These are phyloP conservation scores for Loxodonta africana DNA, from an alignment of 2,113 vertebrate genomes.

Conservation along the genomic window DNA sequence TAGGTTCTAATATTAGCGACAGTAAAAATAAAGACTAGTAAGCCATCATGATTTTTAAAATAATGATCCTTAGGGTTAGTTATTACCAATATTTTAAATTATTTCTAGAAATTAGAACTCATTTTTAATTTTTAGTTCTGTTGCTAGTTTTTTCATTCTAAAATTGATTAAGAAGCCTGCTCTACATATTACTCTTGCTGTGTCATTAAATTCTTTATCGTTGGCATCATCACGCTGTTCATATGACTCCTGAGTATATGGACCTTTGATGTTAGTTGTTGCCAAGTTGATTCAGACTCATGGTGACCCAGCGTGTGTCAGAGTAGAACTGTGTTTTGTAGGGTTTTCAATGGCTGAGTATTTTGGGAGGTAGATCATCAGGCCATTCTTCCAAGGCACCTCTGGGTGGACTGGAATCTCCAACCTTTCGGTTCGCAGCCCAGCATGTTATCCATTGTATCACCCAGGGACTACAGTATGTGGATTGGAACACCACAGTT, in stretches of 20 bases:
- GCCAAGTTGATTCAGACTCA: neutral
- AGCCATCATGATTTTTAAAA: constrained; percentile 14
- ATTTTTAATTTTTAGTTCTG: constrained; percentile 15
- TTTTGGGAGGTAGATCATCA: neutral
- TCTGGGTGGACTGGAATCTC: neutral
- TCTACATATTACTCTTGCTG: neutral
- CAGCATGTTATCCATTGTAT: neutral
- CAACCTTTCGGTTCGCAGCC: neutral
- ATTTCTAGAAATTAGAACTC: constrained; percentile 41
- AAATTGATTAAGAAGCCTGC: neutral
- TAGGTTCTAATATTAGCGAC: neutral
- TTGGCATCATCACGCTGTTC: neutral
- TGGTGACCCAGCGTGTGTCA: neutral
- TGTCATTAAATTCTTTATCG: constrained; percentile 44
- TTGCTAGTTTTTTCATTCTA: neutral
- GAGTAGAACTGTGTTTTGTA: neutral
- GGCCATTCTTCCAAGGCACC: neutral
- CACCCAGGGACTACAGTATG: neutral
- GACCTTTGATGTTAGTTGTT: neutral
- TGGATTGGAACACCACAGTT: neutral
- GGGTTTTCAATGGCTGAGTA: neutral
- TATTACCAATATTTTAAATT: constrained; percentile 57
- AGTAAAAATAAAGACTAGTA: constrained; percentile 36
- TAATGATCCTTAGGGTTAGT: constrained; percentile 7
- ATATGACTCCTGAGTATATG: neutral